Base-by-base conservation (phyloP, 1,140 invertebrate genomes). In the Conus betulinus region DNA sequence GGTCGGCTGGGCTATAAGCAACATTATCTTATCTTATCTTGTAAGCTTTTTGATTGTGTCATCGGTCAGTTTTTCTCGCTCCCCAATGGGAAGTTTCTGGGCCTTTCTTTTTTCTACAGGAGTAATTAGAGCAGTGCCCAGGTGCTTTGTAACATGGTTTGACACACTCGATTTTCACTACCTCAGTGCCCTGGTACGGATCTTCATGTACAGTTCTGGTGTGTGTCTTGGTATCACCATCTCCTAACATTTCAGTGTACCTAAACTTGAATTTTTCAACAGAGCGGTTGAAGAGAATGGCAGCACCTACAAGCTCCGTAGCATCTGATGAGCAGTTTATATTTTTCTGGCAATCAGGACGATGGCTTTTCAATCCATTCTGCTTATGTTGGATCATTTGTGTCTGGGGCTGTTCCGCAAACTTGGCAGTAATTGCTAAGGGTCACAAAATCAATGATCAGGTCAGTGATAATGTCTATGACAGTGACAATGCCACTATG, bases 181-280 rank as follows among this genome's bases (percentile, higher is more conserved):
- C 78, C 51, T 20, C 15, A 81, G 7, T 15, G 5, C 78, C 51
- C n/a, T 81, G 10, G 25, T 81, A 81, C 1, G 51, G 27, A 10
- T 81, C 78, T 25, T 20, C 51, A 10, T 25, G 15, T 6, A 39
- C 11, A 39, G 51, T 52, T 81, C 78, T 25, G 8, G 78, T 1
- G 39, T 81, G 78, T 10, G 78, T 52, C 25, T 81, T 81, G 78
- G 27, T 13, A 51, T 81, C 78, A 51, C 78, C 78, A 81, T 81
- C 78, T 13, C 78, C 78, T 51, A 51, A 27, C 78, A 81, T 81
- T 39, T 39, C 39, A 39, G 39, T 39, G 39, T 39, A 39, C 39
- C 39, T 39, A 39, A 39, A 39, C 39, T 39, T 39, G 39, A 39
- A 39, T 39, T 81, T 81, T n/a, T 74, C 67, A 2, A 74, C 7